Evolutionary conservation across 2,888 invertebrate genomes (phyloP), one percentile per base, ranked within the genome.

Genomic region (Drosophila dives): DNA sequence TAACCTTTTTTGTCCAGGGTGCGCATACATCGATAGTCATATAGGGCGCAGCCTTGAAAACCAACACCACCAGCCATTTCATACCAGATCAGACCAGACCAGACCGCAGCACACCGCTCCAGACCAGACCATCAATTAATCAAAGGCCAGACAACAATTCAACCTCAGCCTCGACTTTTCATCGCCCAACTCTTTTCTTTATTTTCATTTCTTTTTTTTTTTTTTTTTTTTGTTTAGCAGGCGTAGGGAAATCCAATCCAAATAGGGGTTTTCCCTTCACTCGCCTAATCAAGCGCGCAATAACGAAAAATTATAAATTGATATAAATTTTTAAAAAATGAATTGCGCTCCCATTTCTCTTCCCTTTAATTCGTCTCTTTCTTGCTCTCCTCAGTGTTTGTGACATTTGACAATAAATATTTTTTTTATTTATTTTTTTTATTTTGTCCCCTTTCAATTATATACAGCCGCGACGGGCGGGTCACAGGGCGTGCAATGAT

Each of bases 251-350:
- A 64, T 69, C 62, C 67, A 76, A 76, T 64, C 54, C 67, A 65
- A 56, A 76, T 74, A 67, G 77, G 80, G 80, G 77, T 77, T 63
- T 66, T 68, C 72, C 77, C 66, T 70, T 48, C 60, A 45, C 60
- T 76, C 59, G 64, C 73, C 83, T 85, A 86, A 89, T 87, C 87
- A 86, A 82, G 87, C 79, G 70, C 59, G 73, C 75, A 86, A 73
- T 80, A 66, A 79, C 84, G 54, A 70, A 83, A 85, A 77, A 87
- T 87, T 82, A 87, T 89, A 89, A 86, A 85, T 86, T 89, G 79
- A 89, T 85, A 85, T 85, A 87, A 77, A 89, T 87, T 85, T 86
- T 72, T 60, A 81, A 85, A 86, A 86, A 86, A 83, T 83, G 83
- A 87, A 85, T 84, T 85, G 85, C 60, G 67, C 56, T 69, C 65